Conservation (phyloP, 2,888 invertebrate genomes). For the Keiferia lycopersicella region DNA sequence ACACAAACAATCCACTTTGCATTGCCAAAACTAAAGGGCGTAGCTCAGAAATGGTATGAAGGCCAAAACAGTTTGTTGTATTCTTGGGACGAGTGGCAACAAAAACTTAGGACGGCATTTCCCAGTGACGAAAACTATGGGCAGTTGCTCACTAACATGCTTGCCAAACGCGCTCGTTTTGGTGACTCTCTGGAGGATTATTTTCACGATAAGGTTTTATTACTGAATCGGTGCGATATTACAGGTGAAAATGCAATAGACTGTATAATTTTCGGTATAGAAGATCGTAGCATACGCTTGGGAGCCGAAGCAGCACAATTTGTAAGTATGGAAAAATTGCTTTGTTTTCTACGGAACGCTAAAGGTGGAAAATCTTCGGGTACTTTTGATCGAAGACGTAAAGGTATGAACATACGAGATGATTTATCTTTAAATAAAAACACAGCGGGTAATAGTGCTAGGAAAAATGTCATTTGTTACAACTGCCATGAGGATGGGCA, state of each 20-base stretch:
- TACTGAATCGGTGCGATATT: slow-evolving; percentile 21
- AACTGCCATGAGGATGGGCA: slow-evolving; percentile 12
- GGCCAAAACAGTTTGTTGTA: slow-evolving; percentile 15
- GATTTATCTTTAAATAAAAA: not conserved
- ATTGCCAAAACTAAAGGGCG: slow-evolving; percentile 22
- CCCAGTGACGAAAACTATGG: slow-evolving; percentile 26
- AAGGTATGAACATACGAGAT: not conserved
- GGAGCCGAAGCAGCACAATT: slow-evolving; percentile 20
- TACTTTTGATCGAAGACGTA: not conserved
- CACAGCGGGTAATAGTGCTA: not conserved
- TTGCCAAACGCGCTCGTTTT: slow-evolving; percentile 17
- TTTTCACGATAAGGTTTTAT: slow-evolving; percentile 24
- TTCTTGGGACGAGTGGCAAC: slow-evolving; percentile 27
- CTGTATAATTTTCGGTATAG: slow-evolving; percentile 16
- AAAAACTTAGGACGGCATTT: slow-evolving; percentile 24
- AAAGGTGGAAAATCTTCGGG: not conserved
- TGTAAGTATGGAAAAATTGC: slow-evolving; percentile 10
- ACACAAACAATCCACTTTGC: slow-evolving; percentile 26
- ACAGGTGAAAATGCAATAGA: slow-evolving; percentile 21
- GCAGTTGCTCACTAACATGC: slow-evolving; percentile 20
- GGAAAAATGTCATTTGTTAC: not conserved
- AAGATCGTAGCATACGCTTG: slow-evolving; percentile 13
- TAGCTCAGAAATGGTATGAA: slow-evolving; percentile 27
- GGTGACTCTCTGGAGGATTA: slow-evolving; percentile 22
- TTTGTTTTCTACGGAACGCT: not conserved